A percentile compares a stretch with the other conserved stretches of the same genome.
Evolutionary conservation across 2,113 vertebrate genomes (phyloP).

Genomic region (Rhinolophus ferrumequinum): DNA sequence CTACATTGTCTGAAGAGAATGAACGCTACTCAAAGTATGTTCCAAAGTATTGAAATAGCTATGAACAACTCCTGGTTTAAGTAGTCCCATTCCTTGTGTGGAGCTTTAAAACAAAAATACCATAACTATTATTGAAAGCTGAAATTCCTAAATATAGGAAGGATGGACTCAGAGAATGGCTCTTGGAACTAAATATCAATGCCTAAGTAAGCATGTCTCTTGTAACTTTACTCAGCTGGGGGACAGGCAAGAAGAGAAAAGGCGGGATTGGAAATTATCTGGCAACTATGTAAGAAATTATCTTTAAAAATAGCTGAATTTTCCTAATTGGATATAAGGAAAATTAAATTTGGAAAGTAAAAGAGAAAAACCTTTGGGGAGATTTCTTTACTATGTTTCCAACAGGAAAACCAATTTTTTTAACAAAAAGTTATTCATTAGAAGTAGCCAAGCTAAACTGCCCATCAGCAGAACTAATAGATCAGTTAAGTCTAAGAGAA

Average conservation of each 20-base stretch:
- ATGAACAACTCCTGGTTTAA: background rate
- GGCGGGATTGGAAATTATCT: background rate
- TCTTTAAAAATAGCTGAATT: slow-evolving; percentile 24
- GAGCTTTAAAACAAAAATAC: slow-evolving; percentile 28
- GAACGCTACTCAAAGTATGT: background rate
- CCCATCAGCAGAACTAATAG: slow-evolving; percentile 19
- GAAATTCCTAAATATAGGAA: background rate
- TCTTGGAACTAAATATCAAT: background rate
- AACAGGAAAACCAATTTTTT: slow-evolving; percentile 51
- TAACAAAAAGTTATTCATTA: background rate
- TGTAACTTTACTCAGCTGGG: background rate
- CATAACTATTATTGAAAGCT: background rate
- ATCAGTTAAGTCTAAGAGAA: slow-evolving; percentile 19
- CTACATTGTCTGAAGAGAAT: background rate
- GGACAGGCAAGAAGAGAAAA: background rate
- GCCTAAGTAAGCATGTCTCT: background rate
- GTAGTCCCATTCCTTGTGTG: background rate
- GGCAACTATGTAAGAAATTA: background rate
- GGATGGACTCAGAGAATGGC: background rate
- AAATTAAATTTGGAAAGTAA: slow-evolving; percentile 51
- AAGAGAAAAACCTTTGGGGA: background rate
- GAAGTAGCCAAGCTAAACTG: slow-evolving; percentile 29
- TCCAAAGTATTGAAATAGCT: slow-evolving; percentile 42
- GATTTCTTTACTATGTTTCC: background rate
- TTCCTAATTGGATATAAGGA: background rate